Percentiles rank a stretch among this genome's conserved stretches.
phyloP scores from a whole-genome alignment of 2,113 vertebrate species.

The Hystrix cristata region DNA sequence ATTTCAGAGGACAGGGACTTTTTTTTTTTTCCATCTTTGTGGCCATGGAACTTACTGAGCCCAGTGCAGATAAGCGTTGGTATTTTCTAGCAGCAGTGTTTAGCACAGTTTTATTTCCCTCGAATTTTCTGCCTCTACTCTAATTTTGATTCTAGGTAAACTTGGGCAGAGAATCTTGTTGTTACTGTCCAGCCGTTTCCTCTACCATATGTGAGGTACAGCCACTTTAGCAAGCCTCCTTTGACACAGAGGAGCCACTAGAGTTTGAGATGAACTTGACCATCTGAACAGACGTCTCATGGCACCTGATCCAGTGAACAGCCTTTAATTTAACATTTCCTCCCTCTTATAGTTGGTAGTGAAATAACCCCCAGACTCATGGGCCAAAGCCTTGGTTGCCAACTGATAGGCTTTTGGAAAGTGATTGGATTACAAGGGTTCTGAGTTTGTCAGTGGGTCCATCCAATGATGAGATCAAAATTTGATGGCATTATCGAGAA shows the following conservation, averaged over 20 bases:
- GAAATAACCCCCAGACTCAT: background rate
- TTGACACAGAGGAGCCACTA: background rate
- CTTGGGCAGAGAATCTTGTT: accelerated
- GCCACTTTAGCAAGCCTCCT: background rate
- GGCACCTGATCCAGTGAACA: background rate
- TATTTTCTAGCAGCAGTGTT: too few species aligned
- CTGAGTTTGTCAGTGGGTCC: background rate
- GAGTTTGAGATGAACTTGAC: background rate
- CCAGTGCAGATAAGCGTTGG: too few species aligned
- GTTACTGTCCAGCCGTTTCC: too few species aligned
- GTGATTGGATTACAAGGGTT: background rate
- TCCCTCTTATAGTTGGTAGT: background rate
- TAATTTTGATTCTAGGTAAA: background rate
- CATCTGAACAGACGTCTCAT: background rate
- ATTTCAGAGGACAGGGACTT: background rate
- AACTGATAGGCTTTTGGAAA: background rate
- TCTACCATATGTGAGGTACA: background rate
- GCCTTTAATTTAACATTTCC: background rate
- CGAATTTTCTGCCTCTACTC: background rate
- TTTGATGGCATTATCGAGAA: background rate
- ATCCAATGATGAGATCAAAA: background rate
- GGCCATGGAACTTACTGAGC: accelerated
- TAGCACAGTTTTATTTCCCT: too few species aligned
- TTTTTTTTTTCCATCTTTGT: background rate
- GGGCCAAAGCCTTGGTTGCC: background rate